These are phyloP conservation scores for Alouatta palliata DNA, from an alignment of 2,113 vertebrate genomes.

Conservation along the genomic window DNA sequence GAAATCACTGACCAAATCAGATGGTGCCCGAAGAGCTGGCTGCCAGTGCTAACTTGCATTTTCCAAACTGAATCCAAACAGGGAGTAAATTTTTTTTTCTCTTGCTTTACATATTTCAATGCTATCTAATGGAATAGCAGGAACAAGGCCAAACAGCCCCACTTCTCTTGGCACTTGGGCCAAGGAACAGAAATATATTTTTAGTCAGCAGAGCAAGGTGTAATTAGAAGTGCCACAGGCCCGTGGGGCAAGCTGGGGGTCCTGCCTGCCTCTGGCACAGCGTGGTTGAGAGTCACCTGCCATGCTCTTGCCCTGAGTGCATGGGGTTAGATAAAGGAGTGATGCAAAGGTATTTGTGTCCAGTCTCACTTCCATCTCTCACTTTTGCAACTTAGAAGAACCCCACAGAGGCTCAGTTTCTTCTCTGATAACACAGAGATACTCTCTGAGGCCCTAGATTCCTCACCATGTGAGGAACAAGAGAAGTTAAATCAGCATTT, in stretches of 20 bases:
- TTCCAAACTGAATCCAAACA: conserved; percentile 61
- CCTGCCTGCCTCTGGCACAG: neutral
- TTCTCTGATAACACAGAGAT: neutral
- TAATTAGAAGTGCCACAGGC: neutral
- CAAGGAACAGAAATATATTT: conserved; percentile 68
- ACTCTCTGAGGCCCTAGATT: neutral
- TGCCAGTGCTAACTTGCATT: conserved; percentile 63
- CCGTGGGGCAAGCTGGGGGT: neutral
- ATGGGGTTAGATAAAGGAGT: too few species aligned
- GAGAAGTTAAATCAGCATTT: neutral
- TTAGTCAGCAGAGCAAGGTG: conserved; percentile 39
- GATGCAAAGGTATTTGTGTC: fast-evolving
- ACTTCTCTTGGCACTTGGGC: conserved; percentile 41
- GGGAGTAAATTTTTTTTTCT: neutral
- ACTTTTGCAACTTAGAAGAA: neutral
- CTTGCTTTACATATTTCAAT: conserved; percentile 75
- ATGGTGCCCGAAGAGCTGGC: conserved; percentile 17
- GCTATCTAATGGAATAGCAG: conserved; percentile 78
- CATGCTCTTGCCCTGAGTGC: neutral
- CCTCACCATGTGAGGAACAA: neutral
- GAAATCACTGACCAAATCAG: conserved; percentile 48
- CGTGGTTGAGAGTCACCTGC: neutral
- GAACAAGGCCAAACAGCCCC: conserved; percentile 68
- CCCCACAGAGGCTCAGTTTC: neutral
- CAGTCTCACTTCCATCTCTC: neutral